Percentiles rank a stretch among this genome's conserved stretches.
These are phyloP conservation scores for Polyommatus icarus DNA, from an alignment of 2,888 invertebrate species.

Conservation along the genomic window DNA sequence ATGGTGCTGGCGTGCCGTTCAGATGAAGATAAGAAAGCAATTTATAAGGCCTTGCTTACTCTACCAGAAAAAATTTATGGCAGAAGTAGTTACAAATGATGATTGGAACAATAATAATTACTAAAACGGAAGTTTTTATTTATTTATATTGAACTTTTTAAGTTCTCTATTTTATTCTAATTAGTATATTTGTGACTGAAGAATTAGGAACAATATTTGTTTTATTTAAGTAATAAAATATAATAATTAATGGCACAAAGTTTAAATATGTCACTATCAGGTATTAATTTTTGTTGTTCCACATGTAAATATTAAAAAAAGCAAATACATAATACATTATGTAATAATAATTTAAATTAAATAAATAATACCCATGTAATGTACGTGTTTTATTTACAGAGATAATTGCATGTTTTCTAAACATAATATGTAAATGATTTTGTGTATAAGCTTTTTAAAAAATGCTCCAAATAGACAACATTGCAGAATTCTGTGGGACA, in stretches of 20 bases:
- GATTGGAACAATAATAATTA: not conserved
- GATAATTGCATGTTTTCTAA: not conserved
- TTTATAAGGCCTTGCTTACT: slow-evolving; percentile 58
- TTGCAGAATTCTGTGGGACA: slow-evolving; percentile 68
- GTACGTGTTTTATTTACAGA: not conserved
- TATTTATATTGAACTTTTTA: not conserved
- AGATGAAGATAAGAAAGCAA: slow-evolving; percentile 61
- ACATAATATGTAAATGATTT: not conserved
- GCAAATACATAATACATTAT: not conserved
- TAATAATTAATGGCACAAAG: not conserved
- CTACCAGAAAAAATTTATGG: slow-evolving; percentile 55
- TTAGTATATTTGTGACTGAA: too few species aligned
- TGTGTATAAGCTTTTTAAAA: not conserved
- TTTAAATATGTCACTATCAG: not conserved
- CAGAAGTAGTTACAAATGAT: slow-evolving; percentile 30
- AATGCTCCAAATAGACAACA: not conserved
- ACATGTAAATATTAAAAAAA: not conserved
- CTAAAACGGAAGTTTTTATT: not conserved
- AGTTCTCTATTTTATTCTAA: not conserved
- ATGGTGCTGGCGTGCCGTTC: slow-evolving; percentile 64
- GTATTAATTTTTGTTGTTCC: too few species aligned
- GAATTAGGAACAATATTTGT: not conserved
- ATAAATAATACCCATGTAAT: not conserved
- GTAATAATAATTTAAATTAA: not conserved
- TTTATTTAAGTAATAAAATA: not conserved